A percentile compares a stretch with the other conserved stretches of the same genome.
These are phyloP conservation scores for Grammomys dolichurus DNA, from an alignment of 2,113 vertebrate genomes.

Conservation along the genomic window DNA sequence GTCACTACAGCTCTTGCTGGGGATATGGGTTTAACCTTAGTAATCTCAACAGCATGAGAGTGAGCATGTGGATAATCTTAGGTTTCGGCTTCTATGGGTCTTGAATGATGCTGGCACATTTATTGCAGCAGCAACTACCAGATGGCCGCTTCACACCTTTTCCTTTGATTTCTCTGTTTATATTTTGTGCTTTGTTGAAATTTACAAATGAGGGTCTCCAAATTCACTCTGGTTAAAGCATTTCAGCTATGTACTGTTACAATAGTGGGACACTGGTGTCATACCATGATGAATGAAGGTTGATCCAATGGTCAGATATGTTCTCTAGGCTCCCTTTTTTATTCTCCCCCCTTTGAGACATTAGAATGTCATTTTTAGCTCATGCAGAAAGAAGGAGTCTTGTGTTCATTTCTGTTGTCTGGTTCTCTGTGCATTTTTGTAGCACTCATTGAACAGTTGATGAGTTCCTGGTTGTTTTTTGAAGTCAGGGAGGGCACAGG, in stretches of 20 bases:
- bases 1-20: not conserved
- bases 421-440: not conserved
- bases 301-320: not conserved
- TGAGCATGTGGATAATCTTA: not conserved
- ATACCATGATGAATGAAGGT: conserved; percentile 41
- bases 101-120: not conserved
- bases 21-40: not conserved
- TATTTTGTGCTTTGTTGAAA: not conserved
- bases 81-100: not conserved
- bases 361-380: conserved; percentile 48
- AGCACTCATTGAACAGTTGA: conserved; percentile 37
- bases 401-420: conserved; percentile 26
- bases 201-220: not conserved
- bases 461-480: conserved; percentile 63
- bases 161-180: conserved; percentile 52
- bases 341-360: conserved; percentile 9
- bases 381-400: not conserved
- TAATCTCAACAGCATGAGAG: not conserved
- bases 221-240: conserved; percentile 36
- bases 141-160: conserved; percentile 23
- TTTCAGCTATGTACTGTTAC: not conserved
- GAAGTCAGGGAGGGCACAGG: conserved; percentile 49
- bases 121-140: not conserved
- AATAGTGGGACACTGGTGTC: conserved; percentile 43
- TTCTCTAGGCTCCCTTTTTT: not conserved